A percentile compares a stretch with the other conserved stretches of the same genome.
phyloP scores from a whole-genome alignment of 2,113 vertebrate genomes.

The Phylloscopus trochilus region DNA sequence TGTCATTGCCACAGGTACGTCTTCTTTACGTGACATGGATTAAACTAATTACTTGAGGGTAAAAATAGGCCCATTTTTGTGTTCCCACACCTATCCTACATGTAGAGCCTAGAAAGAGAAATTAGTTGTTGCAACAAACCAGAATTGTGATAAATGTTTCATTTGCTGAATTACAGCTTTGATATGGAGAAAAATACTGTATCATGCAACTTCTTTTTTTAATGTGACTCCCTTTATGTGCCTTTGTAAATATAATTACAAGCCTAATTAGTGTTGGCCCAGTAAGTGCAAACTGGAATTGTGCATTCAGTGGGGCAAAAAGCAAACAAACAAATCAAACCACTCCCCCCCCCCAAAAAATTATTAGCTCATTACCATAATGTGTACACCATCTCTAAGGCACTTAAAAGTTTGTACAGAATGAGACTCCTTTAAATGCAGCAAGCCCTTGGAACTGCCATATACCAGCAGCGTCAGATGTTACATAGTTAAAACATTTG shows the following conservation, averaged over 20 bases:
- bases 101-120: neutral
- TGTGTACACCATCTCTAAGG: rapidly evolving
- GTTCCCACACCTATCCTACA: neutral
- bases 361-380: neutral
- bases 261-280: neutral
- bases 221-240: neutral
- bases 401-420: neutral
- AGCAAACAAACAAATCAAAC: neutral
- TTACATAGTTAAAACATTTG: rapidly evolving
- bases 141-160: neutral
- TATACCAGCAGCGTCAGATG: neutral
- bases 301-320: neutral
- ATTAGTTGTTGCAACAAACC: neutral
- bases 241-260: neutral
- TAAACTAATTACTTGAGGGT: neutral
- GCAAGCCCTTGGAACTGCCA: neutral
- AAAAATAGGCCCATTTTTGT: neutral
- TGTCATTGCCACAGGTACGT: slow-evolving; percentile 86
- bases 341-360: neutral
- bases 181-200: neutral
- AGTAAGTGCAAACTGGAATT: neutral
- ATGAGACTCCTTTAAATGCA: neutral
- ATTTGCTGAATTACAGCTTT: neutral
- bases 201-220: neutral
- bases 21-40: neutral